phyloP scores from a whole-genome alignment of 1,140 invertebrate genomes.

The Lordiphosa collinella region DNA sequence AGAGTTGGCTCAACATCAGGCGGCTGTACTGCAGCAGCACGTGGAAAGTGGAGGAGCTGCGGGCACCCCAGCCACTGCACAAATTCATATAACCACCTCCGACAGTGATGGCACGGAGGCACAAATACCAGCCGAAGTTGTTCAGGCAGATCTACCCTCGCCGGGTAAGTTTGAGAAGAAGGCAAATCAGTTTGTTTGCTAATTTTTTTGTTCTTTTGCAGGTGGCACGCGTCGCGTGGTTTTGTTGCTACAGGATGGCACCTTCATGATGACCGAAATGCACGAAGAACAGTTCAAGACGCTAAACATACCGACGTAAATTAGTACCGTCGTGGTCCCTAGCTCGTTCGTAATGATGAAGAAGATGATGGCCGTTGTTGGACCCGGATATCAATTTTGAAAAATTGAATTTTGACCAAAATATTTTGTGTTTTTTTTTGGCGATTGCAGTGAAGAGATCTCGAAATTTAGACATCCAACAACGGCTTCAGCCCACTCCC shows the following conservation, averaged over 20 bases:
- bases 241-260: conserved; percentile 88
- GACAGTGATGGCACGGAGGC: conserved; percentile 81
- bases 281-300: conserved; percentile 90
- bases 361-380: too few relatives aligned
- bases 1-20: conserved; percentile 81
- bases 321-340: neutral
- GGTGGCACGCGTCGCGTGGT: conserved; percentile 90
- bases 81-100: conserved; percentile 79
- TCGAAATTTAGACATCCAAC: too few relatives aligned
- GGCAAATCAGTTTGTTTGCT: too few relatives aligned
- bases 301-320: conserved; percentile 81
- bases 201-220: conserved; percentile 58
- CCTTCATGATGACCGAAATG: conserved; percentile 91
- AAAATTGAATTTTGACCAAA: too few relatives aligned
- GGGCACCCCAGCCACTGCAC: conserved; percentile 54
- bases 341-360: too few relatives aligned
- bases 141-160: conserved; percentile 89
- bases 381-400: too few relatives aligned
- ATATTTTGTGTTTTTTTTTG: too few relatives aligned
- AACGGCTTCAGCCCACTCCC: too few relatives aligned
- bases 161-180: conserved; percentile 82
- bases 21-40: conserved; percentile 49
- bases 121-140: conserved; percentile 90
- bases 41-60: conserved; percentile 30
- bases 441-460: too few relatives aligned